Percentiles rank a stretch among this genome's conserved stretches.
Evolutionary conservation across 2,113 vertebrate genomes (phyloP).

Genomic region (Choloepus hoffmanni): DNA sequence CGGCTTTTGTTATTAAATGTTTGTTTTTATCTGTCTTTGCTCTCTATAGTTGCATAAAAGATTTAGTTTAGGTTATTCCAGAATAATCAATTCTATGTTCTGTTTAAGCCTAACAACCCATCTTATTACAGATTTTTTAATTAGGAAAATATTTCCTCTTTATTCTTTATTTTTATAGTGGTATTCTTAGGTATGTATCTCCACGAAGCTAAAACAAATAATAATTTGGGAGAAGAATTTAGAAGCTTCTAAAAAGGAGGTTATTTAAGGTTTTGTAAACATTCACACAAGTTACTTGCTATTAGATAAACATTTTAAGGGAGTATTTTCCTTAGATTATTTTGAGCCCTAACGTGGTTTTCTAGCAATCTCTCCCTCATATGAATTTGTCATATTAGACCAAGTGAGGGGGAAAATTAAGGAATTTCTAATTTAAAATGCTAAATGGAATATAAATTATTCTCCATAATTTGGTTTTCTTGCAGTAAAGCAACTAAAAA

Average conservation of each 20-base stretch:
- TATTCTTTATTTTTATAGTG: constrained; percentile 29
- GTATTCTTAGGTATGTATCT: background rate
- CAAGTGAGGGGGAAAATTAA: constrained; percentile 15
- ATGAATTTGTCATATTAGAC: constrained; percentile 40
- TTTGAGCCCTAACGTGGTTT: constrained; percentile 39
- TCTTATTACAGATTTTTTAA: background rate
- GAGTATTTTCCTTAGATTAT: constrained; percentile 47
- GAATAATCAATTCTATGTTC: constrained; percentile 29
- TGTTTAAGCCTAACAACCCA: background rate
- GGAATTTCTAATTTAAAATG: constrained; percentile 34
- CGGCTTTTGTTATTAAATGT: background rate
- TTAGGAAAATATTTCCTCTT: constrained; percentile 33
- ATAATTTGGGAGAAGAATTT: constrained; percentile 14
- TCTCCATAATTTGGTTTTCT: background rate
- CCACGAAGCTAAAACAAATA: background rate
- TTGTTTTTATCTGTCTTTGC: background rate
- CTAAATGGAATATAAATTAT: background rate
- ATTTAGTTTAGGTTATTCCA: constrained; percentile 46
- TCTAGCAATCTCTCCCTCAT: background rate
- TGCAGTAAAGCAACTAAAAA: constrained; percentile 23
- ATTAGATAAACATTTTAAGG: constrained; percentile 59
- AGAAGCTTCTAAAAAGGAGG: background rate
- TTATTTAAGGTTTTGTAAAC: constrained; percentile 64
- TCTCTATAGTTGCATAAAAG: background rate
- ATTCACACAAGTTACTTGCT: background rate